Evolutionary conservation across 2,113 vertebrate genomes (phyloP).

Genomic region (Ariopsis seemanni): DNA sequence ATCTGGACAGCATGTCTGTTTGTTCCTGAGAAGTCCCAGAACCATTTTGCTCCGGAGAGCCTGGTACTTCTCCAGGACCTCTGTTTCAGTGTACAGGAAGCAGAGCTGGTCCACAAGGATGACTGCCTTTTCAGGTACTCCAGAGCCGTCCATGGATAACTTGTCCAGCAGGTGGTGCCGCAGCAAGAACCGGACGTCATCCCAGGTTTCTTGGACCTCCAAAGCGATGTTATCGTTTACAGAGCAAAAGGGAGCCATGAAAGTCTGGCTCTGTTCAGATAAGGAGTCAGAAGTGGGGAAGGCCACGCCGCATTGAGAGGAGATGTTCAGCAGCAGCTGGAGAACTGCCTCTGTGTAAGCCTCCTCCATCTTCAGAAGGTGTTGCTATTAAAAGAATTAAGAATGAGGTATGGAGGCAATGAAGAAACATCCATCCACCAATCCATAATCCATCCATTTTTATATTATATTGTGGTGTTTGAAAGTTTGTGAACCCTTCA

Average conservation of each 20-base stretch:
- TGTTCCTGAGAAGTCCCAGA: slow-evolving; percentile 71
- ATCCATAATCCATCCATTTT: too few relatives aligned
- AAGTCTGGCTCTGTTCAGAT: slow-evolving; percentile 64
- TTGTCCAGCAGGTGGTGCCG: slow-evolving; percentile 80
- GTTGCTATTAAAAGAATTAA: slow-evolving; percentile 67
- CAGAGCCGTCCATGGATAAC: slow-evolving; percentile 59
- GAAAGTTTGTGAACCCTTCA: too few relatives aligned
- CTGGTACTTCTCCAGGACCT: slow-evolving; percentile 85
- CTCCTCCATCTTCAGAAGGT: slow-evolving; percentile 74
- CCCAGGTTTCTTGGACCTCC: slow-evolving; percentile 84
- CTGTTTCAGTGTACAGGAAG: slow-evolving; percentile 86
- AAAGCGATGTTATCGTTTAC: slow-evolving; percentile 78
- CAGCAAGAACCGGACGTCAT: slow-evolving; percentile 83
- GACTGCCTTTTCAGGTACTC: slow-evolving; percentile 69
- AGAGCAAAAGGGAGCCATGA: slow-evolving; percentile 74
- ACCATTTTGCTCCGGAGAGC: slow-evolving; percentile 77
- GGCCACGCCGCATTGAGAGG: slow-evolving; percentile 78
- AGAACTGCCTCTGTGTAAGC: slow-evolving; percentile 82
- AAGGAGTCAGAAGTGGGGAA: slow-evolving; percentile 72
- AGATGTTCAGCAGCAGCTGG: slow-evolving; percentile 84
- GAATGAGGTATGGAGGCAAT: neutral
- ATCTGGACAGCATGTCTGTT: slow-evolving; percentile 66
- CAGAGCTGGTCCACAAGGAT: slow-evolving; percentile 81
- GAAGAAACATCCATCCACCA: too few relatives aligned
- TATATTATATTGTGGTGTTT: too few relatives aligned